Base-by-base conservation (phyloP, 2,797 vertebrate genomes). In the Trachurus trachurus region DNA sequence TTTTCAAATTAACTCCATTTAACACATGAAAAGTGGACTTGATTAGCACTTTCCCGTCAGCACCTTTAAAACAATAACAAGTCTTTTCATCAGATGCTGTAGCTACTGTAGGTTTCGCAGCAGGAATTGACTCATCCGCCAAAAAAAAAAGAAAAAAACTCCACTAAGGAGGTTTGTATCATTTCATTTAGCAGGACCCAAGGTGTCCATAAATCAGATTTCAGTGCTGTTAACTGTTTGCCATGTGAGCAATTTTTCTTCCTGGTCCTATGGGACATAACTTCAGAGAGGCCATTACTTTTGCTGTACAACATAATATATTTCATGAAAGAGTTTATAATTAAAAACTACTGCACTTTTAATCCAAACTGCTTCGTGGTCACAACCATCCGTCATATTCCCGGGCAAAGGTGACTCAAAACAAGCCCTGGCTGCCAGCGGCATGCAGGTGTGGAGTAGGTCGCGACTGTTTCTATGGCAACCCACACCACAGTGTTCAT, bases 391-490 rank as follows among this genome's bases (percentile, higher is more conserved):
- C 3, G 56, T n/a, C 2, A 2, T n/a, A 2, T n/a, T 56, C 11
- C n/a, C 12, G 66, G 53, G 37, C 12, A 67, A 81, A 77, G 59
- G 70, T 58, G 75, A 72, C 54, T 62, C 49, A 64, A 52, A 73
- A 57, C 59, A 5, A 72, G 69, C 7, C 34, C 26, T 2, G 0
- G 16, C 26, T 58, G 52, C 9, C 58, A 31, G 42, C 42, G 40
- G 21, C n/a, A n/a, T n/a, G n/a, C 53, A 53, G 21, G 52, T 65
- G 62, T 57, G 62, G 44, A 80, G 47, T 10, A 3, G 50, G 71
- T 74, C 76, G 62, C 1, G 29, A 66, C 22, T 72, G 87, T 90
- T 88, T 82, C 90, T 62, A 80, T 85, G 81, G 87, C 50, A 91
- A 92, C 84, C 21, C 17, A 9, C 16, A 52, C 26, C 56, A 17